Conservation (phyloP, 2,113 vertebrate species). For the Mustela lutreola region DNA sequence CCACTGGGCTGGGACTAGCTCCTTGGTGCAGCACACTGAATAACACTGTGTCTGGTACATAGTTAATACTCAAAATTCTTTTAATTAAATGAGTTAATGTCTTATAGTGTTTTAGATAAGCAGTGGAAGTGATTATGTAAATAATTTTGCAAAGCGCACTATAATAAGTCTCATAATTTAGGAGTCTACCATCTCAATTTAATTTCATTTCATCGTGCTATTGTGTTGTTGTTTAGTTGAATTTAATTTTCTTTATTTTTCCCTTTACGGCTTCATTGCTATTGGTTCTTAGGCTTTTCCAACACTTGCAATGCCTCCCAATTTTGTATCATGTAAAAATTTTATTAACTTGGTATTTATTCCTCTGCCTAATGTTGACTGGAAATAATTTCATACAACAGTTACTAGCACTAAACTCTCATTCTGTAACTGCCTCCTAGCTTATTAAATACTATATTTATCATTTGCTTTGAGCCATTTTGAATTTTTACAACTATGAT, state of each 20-base stretch:
- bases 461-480: slow-evolving; percentile 20
- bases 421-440: neutral
- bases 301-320: neutral
- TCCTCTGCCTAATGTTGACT: slow-evolving; percentile 31
- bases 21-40: neutral
- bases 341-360: slow-evolving; percentile 52
- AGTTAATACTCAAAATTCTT: neutral
- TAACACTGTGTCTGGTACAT: neutral
- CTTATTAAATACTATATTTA: neutral
- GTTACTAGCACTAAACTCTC: neutral
- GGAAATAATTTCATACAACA: neutral
- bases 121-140: neutral
- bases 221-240: neutral
- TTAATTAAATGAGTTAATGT: slow-evolving; percentile 43
- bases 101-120: neutral
- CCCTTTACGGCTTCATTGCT: neutral
- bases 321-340: slow-evolving; percentile 41
- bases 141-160: neutral
- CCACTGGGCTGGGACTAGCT: neutral
- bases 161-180: slow-evolving; percentile 7
- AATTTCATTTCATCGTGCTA: neutral
- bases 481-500: neutral
- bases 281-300: neutral
- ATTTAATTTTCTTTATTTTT: slow-evolving; percentile 48
- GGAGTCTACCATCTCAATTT: neutral